phyloP scores from a whole-genome alignment of 1,140 invertebrate genomes.

The Pseudomyrmex dendroicus region DNA sequence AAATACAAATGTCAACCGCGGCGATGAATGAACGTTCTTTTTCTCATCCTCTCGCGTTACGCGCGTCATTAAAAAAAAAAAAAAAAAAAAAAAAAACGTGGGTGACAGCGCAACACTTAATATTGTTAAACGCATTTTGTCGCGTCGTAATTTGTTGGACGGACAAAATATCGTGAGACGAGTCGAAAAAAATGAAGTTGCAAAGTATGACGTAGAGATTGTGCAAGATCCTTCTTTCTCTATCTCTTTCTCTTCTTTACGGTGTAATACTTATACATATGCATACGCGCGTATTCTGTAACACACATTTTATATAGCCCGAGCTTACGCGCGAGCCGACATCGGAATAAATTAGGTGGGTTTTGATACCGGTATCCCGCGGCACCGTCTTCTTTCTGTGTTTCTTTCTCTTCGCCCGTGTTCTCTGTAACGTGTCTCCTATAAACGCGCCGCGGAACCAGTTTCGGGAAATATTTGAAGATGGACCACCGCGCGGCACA shows the following conservation, averaged over 20 bases:
- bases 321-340: constrained; percentile 2
- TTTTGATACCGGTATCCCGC: constrained; percentile 17
- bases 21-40: too few species aligned
- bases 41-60: too few species aligned
- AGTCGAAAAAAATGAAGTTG: constrained; percentile 29
- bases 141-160: background rate
- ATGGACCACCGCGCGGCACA: background rate
- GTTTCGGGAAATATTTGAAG: constrained; percentile 28
- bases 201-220: constrained; percentile 22
- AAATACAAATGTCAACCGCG: too few species aligned
- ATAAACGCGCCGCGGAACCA: constrained; percentile 16
- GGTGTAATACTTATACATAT: too few species aligned
- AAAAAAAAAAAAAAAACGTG: too few species aligned
- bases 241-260: background rate
- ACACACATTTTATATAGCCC: background rate
- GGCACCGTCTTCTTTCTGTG: background rate
- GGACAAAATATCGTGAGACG: background rate
- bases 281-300: too few species aligned
- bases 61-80: too few species aligned
- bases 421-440: constrained; percentile 22
- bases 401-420: background rate
- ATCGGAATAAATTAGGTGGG: constrained; percentile 37
- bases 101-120: too few species aligned
- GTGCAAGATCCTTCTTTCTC: constrained; percentile 38
- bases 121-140: too few species aligned